phyloP scores from a whole-genome alignment of 2,797 vertebrate genomes.

The Crax fasciolata region DNA sequence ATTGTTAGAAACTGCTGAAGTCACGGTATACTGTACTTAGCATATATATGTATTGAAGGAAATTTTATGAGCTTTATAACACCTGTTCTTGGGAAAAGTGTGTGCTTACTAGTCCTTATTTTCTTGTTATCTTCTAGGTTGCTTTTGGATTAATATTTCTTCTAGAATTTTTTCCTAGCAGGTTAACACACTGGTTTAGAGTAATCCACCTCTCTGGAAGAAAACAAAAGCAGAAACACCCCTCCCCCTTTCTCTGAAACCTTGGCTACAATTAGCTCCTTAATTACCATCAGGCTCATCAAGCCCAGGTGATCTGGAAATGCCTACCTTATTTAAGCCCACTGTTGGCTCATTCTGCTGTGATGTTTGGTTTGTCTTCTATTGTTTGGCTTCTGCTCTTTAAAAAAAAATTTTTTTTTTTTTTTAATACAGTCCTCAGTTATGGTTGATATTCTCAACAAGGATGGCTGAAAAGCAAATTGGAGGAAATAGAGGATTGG shows the following conservation, averaged over 20 bases:
- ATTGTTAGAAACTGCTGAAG: neutral
- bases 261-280: neutral
- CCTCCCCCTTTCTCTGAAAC: neutral
- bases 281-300: neutral
- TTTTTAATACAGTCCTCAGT: neutral
- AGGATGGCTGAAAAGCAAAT: neutral
- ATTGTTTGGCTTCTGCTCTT: neutral
- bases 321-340: neutral
- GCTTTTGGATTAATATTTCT: neutral
- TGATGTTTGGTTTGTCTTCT: neutral
- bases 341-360: neutral
- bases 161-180: neutral
- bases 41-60: neutral
- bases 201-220: neutral
- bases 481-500: neutral
- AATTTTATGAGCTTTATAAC: neutral
- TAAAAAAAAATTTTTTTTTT: neutral
- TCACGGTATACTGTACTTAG: neutral
- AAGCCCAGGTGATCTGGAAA: neutral
- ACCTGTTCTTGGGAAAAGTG: neutral
- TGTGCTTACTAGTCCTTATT: neutral
- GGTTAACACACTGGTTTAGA: neutral
- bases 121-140: neutral
- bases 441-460: neutral
- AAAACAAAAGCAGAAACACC: neutral